Percentiles rank a stretch among this genome's conserved stretches.
Conservation (phyloP, 2,113 vertebrate species). For the Cynopterus brachyotis region DNA sequence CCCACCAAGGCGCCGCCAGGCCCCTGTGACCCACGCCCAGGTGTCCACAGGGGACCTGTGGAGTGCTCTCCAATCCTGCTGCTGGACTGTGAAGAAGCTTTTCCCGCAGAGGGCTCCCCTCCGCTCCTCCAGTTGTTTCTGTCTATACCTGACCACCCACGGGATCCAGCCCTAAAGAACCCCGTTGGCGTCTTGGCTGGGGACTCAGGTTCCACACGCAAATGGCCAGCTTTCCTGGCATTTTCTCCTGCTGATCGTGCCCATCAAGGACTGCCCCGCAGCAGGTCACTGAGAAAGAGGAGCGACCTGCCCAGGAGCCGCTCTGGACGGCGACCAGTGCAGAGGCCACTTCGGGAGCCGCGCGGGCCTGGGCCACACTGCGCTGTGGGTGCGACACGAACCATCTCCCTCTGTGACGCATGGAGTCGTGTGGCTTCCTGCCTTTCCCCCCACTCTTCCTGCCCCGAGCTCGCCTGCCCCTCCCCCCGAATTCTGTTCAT, state of each 20-base stretch:
- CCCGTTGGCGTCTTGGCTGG: not conserved
- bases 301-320: not conserved
- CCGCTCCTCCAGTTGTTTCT: not conserved
- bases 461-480: not conserved
- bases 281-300: not conserved
- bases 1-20: not conserved
- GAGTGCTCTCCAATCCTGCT: not conserved
- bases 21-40: not conserved
- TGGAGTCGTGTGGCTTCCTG: not conserved
- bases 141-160: not conserved
- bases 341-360: not conserved
- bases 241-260: not conserved
- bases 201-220: not conserved
- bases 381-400: not conserved
- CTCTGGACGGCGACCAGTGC: too few species aligned
- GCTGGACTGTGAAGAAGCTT: not conserved
- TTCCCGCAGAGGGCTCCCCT: not conserved
- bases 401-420: not conserved
- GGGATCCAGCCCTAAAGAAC: not conserved
- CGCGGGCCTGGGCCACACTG: not conserved
- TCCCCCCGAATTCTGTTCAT: too few species aligned
- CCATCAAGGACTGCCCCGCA: not conserved
- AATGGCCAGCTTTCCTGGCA: not conserved
- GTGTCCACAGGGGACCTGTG: not conserved
- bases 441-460: not conserved